Base-by-base conservation (phyloP, 2,113 vertebrate genomes). In the Camelus dromedarius region DNA sequence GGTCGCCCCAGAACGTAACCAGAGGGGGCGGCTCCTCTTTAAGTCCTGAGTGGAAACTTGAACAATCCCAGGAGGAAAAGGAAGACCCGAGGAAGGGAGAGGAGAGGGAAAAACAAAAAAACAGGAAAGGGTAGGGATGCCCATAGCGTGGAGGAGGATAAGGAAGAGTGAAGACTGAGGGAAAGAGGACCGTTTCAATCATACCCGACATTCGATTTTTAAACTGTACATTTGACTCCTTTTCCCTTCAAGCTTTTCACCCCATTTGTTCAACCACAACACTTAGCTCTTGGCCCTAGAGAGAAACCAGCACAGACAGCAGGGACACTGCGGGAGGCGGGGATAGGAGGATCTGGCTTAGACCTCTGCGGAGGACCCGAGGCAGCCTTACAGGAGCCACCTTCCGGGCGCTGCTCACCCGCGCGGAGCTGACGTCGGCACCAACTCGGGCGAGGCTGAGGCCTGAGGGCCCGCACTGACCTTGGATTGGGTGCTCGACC, bases 381-480 rank as follows among this genome's bases (percentile, higher is more conserved):
- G 13, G 15, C 2, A 6, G 14, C 24, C 32, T 7, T 32, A 32
- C 7, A 30, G 9, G 38, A 16, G 30, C 0, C 0, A 54, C 14
- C 8, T 19, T 24, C 18, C 2, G 2, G 18, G 35, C 19, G 28
- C 50, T 8, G 1, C 50, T 1, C 11, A 11, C 8, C 5, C 0
- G 4, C 5, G 0, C 14, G 0, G 14, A 1, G 14, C 73, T 50
- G 76, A 81, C 0, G 8, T 76, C 2, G 0, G 19, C 4, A 50
- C 15, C 16, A 20, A 2, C 30, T 1, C 0, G 0, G 8, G 42
- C 0, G 0, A 46, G 15, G 48, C 28, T 0, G 3, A 66, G 69
- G 30, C 79, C 32, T 1, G 7, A 46, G 8, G 30, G 5, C 66
- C 4, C 0, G 8, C 0, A 10, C 69, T 20, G 60, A 77, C 42